Evolutionary conservation across 2,888 invertebrate genomes (phyloP).

Genomic region (Acrocyrtus sp.): DNA sequence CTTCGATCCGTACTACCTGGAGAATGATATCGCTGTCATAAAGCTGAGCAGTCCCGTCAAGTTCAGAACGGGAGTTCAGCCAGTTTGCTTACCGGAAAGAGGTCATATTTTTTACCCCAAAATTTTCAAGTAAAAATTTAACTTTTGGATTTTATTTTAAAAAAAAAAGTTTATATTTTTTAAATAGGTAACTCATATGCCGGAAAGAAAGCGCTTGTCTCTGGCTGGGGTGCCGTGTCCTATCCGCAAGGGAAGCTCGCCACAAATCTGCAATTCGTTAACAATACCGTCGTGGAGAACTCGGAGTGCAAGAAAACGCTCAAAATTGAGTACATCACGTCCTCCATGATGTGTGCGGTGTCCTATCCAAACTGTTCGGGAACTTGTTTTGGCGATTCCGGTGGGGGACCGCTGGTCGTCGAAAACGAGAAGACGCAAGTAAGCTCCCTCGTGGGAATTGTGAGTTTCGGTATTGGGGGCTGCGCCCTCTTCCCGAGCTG

Average conservation of each 20-base stretch:
- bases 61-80: conserved; percentile 65
- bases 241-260: conserved; percentile 66
- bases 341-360: conserved; percentile 66
- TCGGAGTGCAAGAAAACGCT: conserved; percentile 65
- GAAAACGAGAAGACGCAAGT: conserved; percentile 59
- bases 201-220: conserved; percentile 64
- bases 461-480: conserved; percentile 67
- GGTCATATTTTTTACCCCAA: conserved; percentile 60
- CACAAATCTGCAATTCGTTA: conserved; percentile 65
- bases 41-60: conserved; percentile 64
- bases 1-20: conserved; percentile 65
- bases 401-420: conserved; percentile 65
- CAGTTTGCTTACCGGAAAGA: conserved; percentile 66
- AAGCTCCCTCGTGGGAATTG: conserved; percentile 65
- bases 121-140: too few relatives aligned
- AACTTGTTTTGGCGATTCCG: conserved; percentile 65
- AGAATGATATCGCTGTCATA: conserved; percentile 67
- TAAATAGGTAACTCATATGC: conserved; percentile 64
- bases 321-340: conserved; percentile 65
- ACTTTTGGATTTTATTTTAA: background rate
- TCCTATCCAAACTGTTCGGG: conserved; percentile 65
- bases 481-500: conserved; percentile 61
- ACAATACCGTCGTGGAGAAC: conserved; percentile 65
- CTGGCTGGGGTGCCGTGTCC: conserved; percentile 67
- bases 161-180: background rate